These are phyloP conservation scores for Clarias batrachus DNA, from an alignment of 2,113 vertebrate genomes.

Conservation along the genomic window DNA sequence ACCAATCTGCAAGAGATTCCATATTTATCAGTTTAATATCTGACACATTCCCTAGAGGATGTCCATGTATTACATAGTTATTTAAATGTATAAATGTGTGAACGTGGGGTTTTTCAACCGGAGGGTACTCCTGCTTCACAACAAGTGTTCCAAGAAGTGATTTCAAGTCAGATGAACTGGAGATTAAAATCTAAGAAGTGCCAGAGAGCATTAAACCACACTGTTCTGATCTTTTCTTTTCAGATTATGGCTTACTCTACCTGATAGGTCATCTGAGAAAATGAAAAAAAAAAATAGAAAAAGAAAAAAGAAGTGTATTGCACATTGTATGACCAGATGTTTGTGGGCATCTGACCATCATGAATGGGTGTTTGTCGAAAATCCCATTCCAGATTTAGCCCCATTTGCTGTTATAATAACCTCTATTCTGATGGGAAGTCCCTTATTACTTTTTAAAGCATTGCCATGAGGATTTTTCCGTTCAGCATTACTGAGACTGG, in stretches of 20 bases:
- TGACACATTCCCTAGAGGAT: background rate
- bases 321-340: background rate
- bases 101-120: too few species aligned
- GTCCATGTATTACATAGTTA: background rate
- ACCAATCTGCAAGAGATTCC: background rate
- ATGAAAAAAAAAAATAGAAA: background rate
- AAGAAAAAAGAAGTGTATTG: background rate
- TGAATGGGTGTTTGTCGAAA: background rate
- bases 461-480: background rate
- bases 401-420: background rate
- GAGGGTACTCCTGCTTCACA: background rate
- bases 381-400: background rate
- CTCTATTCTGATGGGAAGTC: background rate
- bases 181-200: background rate
- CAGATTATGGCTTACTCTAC: background rate
- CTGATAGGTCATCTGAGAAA: background rate
- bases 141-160: background rate
- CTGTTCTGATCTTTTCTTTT: background rate
- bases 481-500: background rate
- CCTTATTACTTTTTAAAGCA: background rate
- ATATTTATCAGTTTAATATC: background rate
- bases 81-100: background rate
- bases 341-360: background rate
- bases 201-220: background rate
- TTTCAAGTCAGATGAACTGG: background rate